A percentile compares a stretch with the other conserved stretches of the same genome.
Evolutionary conservation across 92 coral and sea anemone species (phyloP).

Genomic region (Actinostola sp.): DNA sequence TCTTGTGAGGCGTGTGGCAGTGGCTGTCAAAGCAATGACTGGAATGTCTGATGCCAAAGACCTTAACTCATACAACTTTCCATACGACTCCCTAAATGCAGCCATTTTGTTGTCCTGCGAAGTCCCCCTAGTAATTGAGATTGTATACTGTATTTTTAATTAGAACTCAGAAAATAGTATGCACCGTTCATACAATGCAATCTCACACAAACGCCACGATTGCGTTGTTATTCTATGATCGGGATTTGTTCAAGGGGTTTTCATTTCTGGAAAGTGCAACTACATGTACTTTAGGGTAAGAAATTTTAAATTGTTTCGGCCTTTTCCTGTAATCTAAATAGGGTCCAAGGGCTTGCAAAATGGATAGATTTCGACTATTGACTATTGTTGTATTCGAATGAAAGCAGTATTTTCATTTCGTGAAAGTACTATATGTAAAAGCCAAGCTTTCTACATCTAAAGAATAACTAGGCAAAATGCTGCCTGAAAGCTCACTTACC

Average conservation of each 20-base stretch:
- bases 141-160: background rate
- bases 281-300: too few species aligned
- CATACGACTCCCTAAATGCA: slow-evolving; percentile 49
- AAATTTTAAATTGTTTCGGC: too few species aligned
- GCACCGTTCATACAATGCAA: background rate
- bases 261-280: too few species aligned
- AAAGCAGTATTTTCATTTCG: too few species aligned
- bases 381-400: too few species aligned
- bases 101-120: slow-evolving; percentile 36
- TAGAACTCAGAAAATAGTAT: background rate
- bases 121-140: slow-evolving; percentile 34
- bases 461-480: too few species aligned
- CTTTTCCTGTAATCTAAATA: too few species aligned
- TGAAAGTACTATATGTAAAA: background rate
- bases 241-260: too few species aligned
- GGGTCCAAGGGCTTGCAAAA: too few species aligned
- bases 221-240: too few species aligned
- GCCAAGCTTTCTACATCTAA: background rate
- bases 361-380: too few species aligned
- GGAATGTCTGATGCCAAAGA: slow-evolving; percentile 32
- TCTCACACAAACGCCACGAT: background rate
- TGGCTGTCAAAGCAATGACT: slow-evolving; percentile 60
- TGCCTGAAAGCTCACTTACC: slow-evolving; percentile 8
- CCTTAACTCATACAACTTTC: slow-evolving; percentile 38
- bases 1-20: slow-evolving; percentile 40